Evolutionary conservation across 2,888 invertebrate species (phyloP).

Genomic region (Meloe dianella): DNA sequence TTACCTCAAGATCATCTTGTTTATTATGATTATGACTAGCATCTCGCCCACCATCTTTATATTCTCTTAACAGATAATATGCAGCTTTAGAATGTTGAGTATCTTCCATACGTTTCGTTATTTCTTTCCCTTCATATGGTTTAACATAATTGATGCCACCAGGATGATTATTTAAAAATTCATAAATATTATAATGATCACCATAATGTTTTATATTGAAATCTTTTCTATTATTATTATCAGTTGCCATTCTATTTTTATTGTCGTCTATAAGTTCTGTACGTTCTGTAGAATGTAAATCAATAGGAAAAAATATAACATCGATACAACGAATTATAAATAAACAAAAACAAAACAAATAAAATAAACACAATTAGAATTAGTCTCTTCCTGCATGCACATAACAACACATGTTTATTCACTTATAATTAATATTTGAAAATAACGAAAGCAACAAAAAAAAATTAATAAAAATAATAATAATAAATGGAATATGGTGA

Average conservation of each 20-base stretch:
- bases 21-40: conserved; percentile 39
- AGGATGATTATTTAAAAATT: conserved; percentile 75
- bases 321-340: no score
- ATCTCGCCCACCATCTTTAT: conserved; percentile 60
- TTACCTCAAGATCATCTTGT: conserved; percentile 59
- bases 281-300: conserved; percentile 25
- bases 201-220: conserved; percentile 58
- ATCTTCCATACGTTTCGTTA: conserved; percentile 63
- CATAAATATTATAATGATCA: conserved; percentile 68
- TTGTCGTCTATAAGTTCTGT: neutral
- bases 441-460: neutral
- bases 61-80: conserved; percentile 69
- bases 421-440: neutral
- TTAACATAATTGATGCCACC: conserved; percentile 73
- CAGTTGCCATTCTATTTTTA: conserved; percentile 31
- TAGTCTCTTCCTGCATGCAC: neutral
- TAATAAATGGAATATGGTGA: no score
- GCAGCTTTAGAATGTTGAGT: conserved; percentile 70
- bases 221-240: conserved; percentile 38
- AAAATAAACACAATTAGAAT: neutral
- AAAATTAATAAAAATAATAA: neutral
- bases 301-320: neutral
- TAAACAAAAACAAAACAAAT: neutral
- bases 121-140: conserved; percentile 63
- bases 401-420: no score